Conservation (phyloP, 1,140 invertebrate species). For the Drosophila mauritiana region DNA sequence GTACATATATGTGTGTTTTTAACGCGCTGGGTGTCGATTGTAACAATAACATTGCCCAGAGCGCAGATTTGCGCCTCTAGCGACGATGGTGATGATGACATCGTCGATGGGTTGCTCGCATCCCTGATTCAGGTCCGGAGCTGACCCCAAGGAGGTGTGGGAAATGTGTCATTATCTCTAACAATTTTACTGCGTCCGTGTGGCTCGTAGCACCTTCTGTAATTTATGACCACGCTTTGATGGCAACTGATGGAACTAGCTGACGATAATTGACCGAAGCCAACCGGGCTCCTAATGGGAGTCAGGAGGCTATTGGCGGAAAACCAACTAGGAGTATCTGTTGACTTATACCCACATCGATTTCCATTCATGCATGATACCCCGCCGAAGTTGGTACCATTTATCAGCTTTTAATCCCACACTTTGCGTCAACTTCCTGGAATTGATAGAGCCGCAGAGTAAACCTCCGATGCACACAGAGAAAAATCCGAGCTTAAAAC, state of each 20-base stretch:
- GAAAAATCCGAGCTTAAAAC: conserved; percentile 29
- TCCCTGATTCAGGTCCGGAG: conserved; percentile 1
- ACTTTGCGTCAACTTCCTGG: conserved; percentile 6
- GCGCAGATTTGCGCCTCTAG: conserved; percentile 75
- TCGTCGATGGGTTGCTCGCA: conserved; percentile 33
- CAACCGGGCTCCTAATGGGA: conserved; percentile 2
- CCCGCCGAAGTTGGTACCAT: conserved; percentile 7
- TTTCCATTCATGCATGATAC: background rate
- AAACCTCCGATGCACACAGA: conserved; percentile 15
- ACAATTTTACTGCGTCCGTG: conserved; percentile 42
- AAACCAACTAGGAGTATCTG: conserved; percentile 7
- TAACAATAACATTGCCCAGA: conserved; percentile 77
- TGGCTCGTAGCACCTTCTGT: conserved; percentile 69
- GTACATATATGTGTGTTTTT: conserved; percentile 40
- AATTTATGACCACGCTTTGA: conserved; percentile 57
- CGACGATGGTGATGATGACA: conserved; percentile 43
- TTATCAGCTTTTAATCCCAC: conserved; percentile 24
- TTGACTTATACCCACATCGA: conserved; percentile 7
- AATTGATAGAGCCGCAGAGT: conserved; percentile 39
- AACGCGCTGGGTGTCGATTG: conserved; percentile 76
- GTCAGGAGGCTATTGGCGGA: background rate
- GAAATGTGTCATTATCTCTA: conserved; percentile 64
- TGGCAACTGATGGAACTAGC: conserved; percentile 43
- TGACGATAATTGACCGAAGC: conserved; percentile 18
- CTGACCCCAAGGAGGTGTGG: conserved; percentile 29